phyloP scores from a whole-genome alignment of 2,888 invertebrate species.

The Reticulitermes lucifugus region DNA sequence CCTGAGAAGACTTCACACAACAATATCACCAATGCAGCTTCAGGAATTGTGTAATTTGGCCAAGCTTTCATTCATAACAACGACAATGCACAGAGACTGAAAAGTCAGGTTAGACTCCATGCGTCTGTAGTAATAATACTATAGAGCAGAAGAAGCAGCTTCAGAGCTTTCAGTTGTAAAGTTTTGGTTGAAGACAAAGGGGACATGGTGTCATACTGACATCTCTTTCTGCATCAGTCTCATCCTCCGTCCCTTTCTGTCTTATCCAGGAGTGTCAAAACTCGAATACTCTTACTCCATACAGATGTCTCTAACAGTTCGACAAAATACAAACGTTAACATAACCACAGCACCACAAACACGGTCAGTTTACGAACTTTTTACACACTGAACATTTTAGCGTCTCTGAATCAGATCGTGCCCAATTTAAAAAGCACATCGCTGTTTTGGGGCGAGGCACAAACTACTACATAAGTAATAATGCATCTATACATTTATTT shows the following conservation, averaged over 20 bases:
- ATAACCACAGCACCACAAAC: background rate
- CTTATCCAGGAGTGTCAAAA: conserved; percentile 40
- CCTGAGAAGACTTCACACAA: too few relatives aligned
- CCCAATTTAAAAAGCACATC: too few relatives aligned
- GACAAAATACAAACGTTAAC: background rate
- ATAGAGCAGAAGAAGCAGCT: conserved; percentile 11
- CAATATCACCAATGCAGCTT: too few relatives aligned
- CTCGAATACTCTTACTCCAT: background rate
- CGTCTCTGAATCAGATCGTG: too few relatives aligned
- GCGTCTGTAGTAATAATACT: background rate
- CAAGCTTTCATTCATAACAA: too few relatives aligned
- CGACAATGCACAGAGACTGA: background rate
- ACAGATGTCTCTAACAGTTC: background rate
- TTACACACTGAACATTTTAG: too few relatives aligned
- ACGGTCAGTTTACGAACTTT: too few relatives aligned
- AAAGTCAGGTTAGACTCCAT: background rate
- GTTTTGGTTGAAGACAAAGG: conserved; percentile 37
- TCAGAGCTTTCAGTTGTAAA: conserved; percentile 39
- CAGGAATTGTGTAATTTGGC: too few relatives aligned
- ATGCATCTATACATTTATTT: too few relatives aligned
- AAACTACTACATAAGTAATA: too few relatives aligned
- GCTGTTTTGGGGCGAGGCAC: too few relatives aligned
- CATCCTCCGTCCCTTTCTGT: background rate
- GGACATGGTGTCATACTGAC: conserved; percentile 33
- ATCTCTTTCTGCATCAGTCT: conserved; percentile 23